Base-by-base conservation (phyloP, 2,113 vertebrate species). In the Neogobius melanostomus region DNA sequence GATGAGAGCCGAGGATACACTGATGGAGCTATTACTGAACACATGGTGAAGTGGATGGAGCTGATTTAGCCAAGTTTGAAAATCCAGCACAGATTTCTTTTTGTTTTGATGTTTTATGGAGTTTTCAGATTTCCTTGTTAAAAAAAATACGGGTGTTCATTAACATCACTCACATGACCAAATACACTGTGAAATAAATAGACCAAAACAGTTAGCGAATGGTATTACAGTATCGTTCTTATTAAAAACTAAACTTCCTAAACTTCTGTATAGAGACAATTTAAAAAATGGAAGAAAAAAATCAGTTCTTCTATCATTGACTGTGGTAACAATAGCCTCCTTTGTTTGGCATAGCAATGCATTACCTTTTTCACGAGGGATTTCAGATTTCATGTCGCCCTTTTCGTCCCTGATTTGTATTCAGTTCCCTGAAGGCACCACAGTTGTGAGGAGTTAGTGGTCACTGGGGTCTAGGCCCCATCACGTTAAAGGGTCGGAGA, bases 11-110 rank as follows among this genome's bases (percentile, higher is more conserved):
- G 70, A 74, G 74, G 62, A 68, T 52, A 6, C 48, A 1, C 72
- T 53, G 69, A 59, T 57, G 21, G 43, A 61, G 21, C 61, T n/a
- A 43, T 66, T 75, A 71, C 61, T 50, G 65, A 74, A 71, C 72
- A 84, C 77, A 60, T 60, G 74, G 66, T 69, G 60, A 66, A 74
- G 64, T 67, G 60, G 46, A 68, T 74, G 75, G 63, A 57, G 16
- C 66, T 52, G 56, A 16, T 50, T 44, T 51, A 69, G 36, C 17
- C 44, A 68, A 69, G 69, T 76, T 68, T 62, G 65, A 64, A 48
- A 68, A 52, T 47, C 15, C 12, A 28, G 43, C 56, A 16, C 11
- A 21, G 52, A 10, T 53, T 53, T 17, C 7, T 1, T 21, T 21
- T 21, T 21, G 21, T 21, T 21, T n/a, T n/a, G n/a, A n/a, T n/a